Evolutionary conservation across 2,797 vertebrate species (phyloP), one percentile per base, ranked within the genome.

Genomic region (Neomorphus geoffroyi): DNA sequence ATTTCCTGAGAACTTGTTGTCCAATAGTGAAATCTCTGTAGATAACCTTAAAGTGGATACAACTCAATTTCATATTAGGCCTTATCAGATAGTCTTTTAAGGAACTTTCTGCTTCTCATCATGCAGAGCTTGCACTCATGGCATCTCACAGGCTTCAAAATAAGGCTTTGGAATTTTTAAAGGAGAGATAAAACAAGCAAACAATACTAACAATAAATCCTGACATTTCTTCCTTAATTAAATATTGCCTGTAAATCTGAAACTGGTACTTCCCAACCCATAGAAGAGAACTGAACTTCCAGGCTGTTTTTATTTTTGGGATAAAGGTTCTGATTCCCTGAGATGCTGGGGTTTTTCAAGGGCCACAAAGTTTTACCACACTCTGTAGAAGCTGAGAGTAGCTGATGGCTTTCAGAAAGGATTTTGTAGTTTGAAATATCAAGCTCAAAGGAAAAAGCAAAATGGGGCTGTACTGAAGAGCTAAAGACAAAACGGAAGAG

Each of bases 1-100:
- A 13, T 92, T 95, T 94, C 80, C 89, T 88, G 72, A 93, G 69
- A 92, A 87, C 45, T 85, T 83, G 21, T 65, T 92, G 27, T 70
- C 91, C 85, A 85, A 77, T 77, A 84, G 72, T 85, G 26, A 23
- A 74, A 93, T 92, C 65, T 94, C 56, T 82, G 65, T 23, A 85
- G 95, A 93, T 88, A 94, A 90, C 50, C 51, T 86, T 64, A 35
- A 64, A 80, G 73, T 22, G 60, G 92, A 54, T 83, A 86, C 50
- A 93, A 72, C 48, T 90, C 56, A 82, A 26, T 95, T 93, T 93
- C 83, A 75, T 18, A 70, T 90, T 46, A 80, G 64, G 48, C 19
- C 18, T 93, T 94, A 90, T 91, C 79, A 90, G 39, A 89, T 21
- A 90, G 24, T 27, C 57, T 80, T 90, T 90, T 32, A 79, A 86